These are phyloP conservation scores for Itoplectis maculator DNA, from an alignment of 2,888 invertebrate species.

Conservation along the genomic window DNA sequence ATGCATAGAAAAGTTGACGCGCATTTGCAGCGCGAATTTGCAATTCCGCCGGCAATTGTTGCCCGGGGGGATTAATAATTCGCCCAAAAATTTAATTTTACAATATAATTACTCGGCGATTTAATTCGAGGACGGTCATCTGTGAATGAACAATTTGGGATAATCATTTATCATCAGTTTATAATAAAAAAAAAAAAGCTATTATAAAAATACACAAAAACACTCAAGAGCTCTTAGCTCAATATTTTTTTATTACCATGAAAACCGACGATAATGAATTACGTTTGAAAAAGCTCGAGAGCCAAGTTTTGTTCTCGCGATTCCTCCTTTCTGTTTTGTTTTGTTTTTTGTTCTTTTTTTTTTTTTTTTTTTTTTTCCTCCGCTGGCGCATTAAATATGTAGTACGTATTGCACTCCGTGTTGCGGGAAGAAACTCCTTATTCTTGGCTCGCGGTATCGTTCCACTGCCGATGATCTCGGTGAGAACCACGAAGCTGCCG, in stretches of 20 bases:
- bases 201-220: no score
- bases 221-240: no score
- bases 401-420: not conserved
- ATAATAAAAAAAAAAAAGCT: no score
- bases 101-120: not conserved
- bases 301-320: not conserved
- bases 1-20: not conserved
- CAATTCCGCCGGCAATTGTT: not conserved
- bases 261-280: no score
- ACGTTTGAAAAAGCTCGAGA: no score
- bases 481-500: no score
- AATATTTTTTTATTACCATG: no score
- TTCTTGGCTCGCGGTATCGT: not conserved
- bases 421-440: not conserved
- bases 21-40: not conserved
- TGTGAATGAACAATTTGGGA: no score
- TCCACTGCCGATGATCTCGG: conserved; percentile 21
- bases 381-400: not conserved
- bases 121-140: no score
- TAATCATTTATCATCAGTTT: no score
- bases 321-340: no score
- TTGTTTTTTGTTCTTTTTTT: not conserved
- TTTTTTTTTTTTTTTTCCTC: not conserved
- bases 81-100: no score
- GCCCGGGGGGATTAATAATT: not conserved